Evolutionary conservation across 2,113 vertebrate species (phyloP), one percentile per base, ranked within the genome.

Genomic region (Chaetodon auriga): DNA sequence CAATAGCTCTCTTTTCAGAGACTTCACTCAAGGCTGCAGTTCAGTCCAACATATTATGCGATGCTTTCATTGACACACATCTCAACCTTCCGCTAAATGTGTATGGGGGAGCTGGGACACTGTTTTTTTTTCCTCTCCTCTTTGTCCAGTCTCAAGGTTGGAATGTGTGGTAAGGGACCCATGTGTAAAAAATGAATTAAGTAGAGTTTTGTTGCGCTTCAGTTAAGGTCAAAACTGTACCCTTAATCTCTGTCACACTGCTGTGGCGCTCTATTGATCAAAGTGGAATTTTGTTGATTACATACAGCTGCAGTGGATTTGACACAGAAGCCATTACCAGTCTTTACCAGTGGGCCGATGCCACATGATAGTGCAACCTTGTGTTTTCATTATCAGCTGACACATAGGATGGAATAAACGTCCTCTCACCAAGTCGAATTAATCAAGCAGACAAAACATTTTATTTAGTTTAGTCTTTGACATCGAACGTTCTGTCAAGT

Each of bases 101-200:
- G 71, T 68, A 46, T 6, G 41, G 30, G 35, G 53, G 51, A 49
- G 76, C 38, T 62, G 58, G 41, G 48, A 62, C 58, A 41, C 74
- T 21, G n/a, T 43, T 86, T 89, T 83, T 89, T 83, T 82, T 55
- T 49, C 64, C 75, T 35, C 57, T 58, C 25, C 74, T 54, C 63
- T 85, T 80, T 83, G 81, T 90, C 73, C 83, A 85, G 68, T 87
- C 84, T 90, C 91, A 91, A 91, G 90, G 90, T 89, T 89, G 75
- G 68, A 85, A 71, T 84, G 63, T 82, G 75, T 65, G 25, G 62
- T 71, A 6, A 80, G 77, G 81, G 75, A 87, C 43, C 53, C 18
- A 21, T 54, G 83, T 86, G 85, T 84, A 90, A 89, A 89, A 85
- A 91, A 85, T 81, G 54, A 89, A 90, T 86, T 79, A 87, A 82